Conservation (phyloP, 2,797 vertebrate species). For the Cryptoprocta ferox region DNA sequence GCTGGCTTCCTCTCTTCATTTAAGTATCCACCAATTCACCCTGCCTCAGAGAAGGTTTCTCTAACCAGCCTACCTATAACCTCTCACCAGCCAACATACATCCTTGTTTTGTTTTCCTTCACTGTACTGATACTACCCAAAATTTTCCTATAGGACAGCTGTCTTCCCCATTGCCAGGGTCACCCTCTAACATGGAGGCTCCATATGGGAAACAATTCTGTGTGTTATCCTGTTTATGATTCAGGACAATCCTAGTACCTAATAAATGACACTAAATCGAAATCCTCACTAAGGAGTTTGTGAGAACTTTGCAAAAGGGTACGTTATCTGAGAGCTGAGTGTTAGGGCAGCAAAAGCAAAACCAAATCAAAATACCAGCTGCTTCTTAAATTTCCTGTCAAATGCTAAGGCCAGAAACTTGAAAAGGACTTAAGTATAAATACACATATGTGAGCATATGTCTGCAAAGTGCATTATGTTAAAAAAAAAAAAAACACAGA, state of each 20-base stretch:
- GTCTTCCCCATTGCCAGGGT: neutral
- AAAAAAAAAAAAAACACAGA: neutral
- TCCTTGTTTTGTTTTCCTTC: neutral
- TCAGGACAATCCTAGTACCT: neutral
- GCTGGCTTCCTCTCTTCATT: neutral
- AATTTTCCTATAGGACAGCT: neutral
- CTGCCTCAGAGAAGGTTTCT: neutral
- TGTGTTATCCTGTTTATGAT: neutral
- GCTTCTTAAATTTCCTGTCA: slow-evolving; percentile 6
- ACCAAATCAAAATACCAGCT: neutral
- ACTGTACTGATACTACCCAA: neutral
- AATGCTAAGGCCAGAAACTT: neutral
- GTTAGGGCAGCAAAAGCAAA: neutral
- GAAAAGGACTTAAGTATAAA: neutral
- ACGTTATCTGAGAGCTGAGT: neutral
- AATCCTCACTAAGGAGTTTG: neutral
- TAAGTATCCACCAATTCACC: neutral
- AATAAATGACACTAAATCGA: neutral
- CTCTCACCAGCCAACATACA: neutral
- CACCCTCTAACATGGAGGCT: neutral
- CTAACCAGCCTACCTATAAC: neutral
- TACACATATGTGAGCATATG: neutral
- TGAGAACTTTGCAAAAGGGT: neutral
- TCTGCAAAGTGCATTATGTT: neutral
- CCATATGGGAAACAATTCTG: neutral